Base-by-base conservation (phyloP, 2,797 vertebrate species). In the Sebastolobus alascanus region DNA sequence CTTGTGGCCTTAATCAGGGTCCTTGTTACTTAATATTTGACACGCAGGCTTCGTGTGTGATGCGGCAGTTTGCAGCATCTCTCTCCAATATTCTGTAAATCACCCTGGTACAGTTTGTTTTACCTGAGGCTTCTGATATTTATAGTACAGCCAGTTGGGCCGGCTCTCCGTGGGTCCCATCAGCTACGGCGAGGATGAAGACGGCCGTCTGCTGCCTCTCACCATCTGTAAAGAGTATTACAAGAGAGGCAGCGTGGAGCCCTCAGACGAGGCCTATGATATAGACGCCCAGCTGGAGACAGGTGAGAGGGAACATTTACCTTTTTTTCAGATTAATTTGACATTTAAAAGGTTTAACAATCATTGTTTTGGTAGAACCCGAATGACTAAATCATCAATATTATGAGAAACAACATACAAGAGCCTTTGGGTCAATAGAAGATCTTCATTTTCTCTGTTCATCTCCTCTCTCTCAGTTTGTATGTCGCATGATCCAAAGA, bases 181-280 rank as follows among this genome's bases (percentile, higher is more conserved):
- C 87, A 93, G 89, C 76, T 99, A 99, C 40, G 94, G 96, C 35
- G 93, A 94, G 84, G 94, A 92, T 38, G 77, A 94, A 8, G 87
- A 95, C 18, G 91, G 94, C 16, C 91, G 93, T 13, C 73, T 89
- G 81, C 93, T 95, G 73, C 97, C 96, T 59, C 85, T 99, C 72
- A 87, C 88, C 79, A 71, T 99, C 29, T 99, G 98, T 91, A 99
- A 98, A 86, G 90, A 96, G 2, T 93, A 96, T 69, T 99, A 98
- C 90, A 97, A 91, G 91, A 96, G 79, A 82, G 93, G 95, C 65
- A 91, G 31, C 1, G 73, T 94, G 83, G 85, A 96, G 43, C 92
- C 96, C 18, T 96, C 95, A 5, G 96, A 97, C 0, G 93, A 96
- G 66, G 90, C 92, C 0, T 95, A 96, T 73, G 91, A 96, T 76